phyloP scores from a whole-genome alignment of 2,888 invertebrate genomes.

The Pycnomerus fuliginosus region DNA sequence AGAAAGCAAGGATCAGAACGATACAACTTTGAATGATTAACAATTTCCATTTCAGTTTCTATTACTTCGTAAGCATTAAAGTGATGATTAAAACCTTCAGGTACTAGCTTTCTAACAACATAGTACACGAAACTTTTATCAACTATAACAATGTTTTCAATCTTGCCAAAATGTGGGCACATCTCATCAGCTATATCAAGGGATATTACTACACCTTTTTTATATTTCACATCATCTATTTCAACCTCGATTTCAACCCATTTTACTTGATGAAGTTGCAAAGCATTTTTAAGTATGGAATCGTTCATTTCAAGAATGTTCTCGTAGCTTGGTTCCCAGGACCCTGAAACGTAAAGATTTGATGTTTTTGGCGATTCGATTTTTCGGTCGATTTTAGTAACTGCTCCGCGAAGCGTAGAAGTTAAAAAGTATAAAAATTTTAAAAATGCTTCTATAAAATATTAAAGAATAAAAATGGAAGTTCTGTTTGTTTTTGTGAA shows the following conservation, averaged over 20 bases:
- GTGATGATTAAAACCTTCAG: conserved; percentile 2
- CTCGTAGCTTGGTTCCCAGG: neutral
- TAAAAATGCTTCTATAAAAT: no score
- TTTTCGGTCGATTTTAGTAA: no score
- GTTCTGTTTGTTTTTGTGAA: no score
- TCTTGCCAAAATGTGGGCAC: neutral
- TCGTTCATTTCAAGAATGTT: neutral
- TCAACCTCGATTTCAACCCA: no score
- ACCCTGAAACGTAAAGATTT: no score
- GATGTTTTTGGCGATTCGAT: no score
- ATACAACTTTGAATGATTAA: neutral
- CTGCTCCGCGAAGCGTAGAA: no score
- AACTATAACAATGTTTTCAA: neutral
- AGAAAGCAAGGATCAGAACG: neutral
- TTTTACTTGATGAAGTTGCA: neutral
- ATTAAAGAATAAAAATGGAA: no score
- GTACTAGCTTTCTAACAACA: neutral
- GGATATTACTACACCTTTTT: neutral
- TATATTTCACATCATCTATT: neutral
- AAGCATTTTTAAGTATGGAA: neutral
- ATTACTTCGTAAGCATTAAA: neutral
- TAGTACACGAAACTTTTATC: neutral
- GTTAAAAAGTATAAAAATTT: no score
- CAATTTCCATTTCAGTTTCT: neutral
- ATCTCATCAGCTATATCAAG: neutral